Base-by-base conservation (phyloP, 2,113 vertebrate species). In the Cyanoliseus patagonus region DNA sequence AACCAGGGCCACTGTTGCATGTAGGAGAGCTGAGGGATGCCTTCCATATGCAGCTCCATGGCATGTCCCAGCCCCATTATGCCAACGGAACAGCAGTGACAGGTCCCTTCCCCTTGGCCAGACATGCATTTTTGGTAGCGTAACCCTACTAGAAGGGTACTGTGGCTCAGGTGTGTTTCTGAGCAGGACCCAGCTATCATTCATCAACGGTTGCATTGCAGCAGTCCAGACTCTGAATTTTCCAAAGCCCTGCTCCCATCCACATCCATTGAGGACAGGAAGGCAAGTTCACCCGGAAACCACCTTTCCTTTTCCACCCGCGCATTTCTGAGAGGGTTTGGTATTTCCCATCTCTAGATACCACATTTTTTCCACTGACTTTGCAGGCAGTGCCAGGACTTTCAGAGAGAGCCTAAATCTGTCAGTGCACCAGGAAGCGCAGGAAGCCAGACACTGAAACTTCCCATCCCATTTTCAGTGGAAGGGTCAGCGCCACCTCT, bases 271-370 rank as follows among this genome's bases (percentile, higher is more conserved):
- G 37, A 94, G 62, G 66, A 52, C 70, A 92, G 91, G 88, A 94
- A 96, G 80, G 70, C 77, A 35, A 78, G 67, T 64, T 89, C 89
- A 95, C 77, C 91, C 57, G 53, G 91, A 96, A 97, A 92, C n/a
- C 27, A 68, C 92, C 92, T 97, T 94, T 95, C 92, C 49, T 88
- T 94, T 96, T 95, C 13, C 92, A 92, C 67, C 6, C 91, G 35
- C 0, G 7, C 70, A 74, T 94, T 87, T 94, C 73, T 93, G 82
- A 85, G 77, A 4, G 1, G 28, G 44, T 91, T 87, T 91, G 94
- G 92, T 87, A 96, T 96, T 97, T 96, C 91, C 88, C 92, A 93
- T 96, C 91, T 92, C 83, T 91, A 61, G 88, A 86, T 57, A 88
- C 66, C 84, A 77, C 72, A 83, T 95, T 92, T 95, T 96, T 95